Conservation (phyloP, 2,797 vertebrate species). For the Scyliorhinus canicula region DNA sequence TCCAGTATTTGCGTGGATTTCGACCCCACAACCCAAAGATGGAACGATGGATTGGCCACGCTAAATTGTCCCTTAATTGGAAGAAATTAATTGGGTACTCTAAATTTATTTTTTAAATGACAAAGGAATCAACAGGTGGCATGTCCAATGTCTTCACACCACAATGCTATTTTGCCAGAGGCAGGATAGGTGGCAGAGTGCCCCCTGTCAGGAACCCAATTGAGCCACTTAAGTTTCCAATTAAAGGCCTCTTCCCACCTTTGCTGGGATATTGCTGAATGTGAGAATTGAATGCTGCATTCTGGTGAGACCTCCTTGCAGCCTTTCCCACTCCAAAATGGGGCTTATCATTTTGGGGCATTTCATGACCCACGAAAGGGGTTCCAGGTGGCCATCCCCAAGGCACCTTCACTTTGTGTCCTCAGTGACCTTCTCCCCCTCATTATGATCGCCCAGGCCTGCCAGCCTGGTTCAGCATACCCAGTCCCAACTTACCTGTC, state of each 20-base stretch:
- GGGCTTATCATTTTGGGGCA: background rate
- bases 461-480: background rate
- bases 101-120: no score
- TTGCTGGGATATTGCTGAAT: no score
- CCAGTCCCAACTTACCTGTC: background rate
- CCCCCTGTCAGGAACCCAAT: background rate
- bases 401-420: no score
- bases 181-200: background rate
- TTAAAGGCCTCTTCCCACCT: background rate
- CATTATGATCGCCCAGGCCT: background rate
- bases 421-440: background rate
- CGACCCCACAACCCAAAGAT: no score
- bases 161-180: no score
- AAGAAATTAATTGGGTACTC: no score
- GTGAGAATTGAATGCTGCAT: background rate
- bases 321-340: background rate
- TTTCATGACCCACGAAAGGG: background rate
- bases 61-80: no score
- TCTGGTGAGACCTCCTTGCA: background rate
- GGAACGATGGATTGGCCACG: no score
- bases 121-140: no score
- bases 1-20: no score
- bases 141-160: no score
- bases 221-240: background rate
- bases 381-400: background rate